Conservation (phyloP, 2,888 invertebrate species). For the Habrosyne pyritoides region DNA sequence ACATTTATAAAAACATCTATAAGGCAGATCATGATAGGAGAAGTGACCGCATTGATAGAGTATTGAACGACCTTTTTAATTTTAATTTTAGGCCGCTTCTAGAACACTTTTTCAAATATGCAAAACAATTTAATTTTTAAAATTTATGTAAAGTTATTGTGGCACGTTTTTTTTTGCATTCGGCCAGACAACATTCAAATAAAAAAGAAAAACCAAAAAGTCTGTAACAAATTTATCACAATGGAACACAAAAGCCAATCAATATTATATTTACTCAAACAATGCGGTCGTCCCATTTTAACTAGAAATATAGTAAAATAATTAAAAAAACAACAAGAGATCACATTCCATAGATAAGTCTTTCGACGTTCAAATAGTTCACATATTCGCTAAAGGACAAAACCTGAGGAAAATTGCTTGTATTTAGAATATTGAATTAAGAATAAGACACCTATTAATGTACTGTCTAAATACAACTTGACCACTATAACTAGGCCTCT, state of each 20-base stretch:
- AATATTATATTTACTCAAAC: slow-evolving; percentile 23
- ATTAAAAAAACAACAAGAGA: slow-evolving; percentile 60
- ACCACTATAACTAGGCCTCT: slow-evolving; percentile 18
- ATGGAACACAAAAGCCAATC: background rate
- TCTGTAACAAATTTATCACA: background rate
- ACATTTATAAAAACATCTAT: slow-evolving; percentile 78
- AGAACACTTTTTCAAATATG: background rate
- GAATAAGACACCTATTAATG: slow-evolving; percentile 38
- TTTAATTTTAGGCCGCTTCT: slow-evolving; percentile 16
- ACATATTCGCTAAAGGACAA: slow-evolving; percentile 35
- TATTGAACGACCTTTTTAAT: slow-evolving; percentile 8
- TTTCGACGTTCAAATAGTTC: slow-evolving; percentile 31
- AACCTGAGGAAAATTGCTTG: slow-evolving; percentile 64
- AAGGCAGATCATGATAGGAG: slow-evolving; percentile 78
- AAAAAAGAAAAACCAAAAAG: too few relatives aligned
- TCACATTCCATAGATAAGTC: slow-evolving; percentile 68
- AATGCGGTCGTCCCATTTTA: slow-evolving; percentile 59
- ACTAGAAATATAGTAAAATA: slow-evolving; percentile 52
- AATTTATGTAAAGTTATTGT: too few relatives aligned
- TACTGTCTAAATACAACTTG: slow-evolving; percentile 19
- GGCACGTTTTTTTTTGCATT: too few relatives aligned
- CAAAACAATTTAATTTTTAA: too few relatives aligned
- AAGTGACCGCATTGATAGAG: slow-evolving; percentile 54
- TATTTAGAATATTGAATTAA: slow-evolving; percentile 66
- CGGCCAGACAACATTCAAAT: too few relatives aligned